Percentiles rank a stretch among this genome's conserved stretches.
These are phyloP conservation scores for Alca torda DNA, from an alignment of 2,797 vertebrate genomes.

Conservation along the genomic window DNA sequence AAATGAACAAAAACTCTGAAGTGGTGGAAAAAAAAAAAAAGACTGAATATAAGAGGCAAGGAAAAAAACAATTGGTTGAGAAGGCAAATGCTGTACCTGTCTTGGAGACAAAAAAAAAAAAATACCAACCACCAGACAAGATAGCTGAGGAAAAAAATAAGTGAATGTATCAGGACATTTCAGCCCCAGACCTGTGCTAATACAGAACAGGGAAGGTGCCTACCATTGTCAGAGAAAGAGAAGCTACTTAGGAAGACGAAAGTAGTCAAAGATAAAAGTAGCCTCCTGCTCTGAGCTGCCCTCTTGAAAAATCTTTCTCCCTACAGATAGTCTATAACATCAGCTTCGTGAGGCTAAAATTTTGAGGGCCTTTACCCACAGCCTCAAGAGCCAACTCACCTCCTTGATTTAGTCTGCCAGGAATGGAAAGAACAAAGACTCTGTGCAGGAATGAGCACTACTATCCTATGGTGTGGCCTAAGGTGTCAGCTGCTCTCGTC, in stretches of 20 bases:
- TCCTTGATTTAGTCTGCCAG: neutral
- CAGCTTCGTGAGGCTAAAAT: neutral
- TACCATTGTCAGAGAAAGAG: neutral
- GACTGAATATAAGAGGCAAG: neutral
- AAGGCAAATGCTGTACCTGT: neutral
- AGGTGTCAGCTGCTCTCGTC: neutral
- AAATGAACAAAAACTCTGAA: neutral
- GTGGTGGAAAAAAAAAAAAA: neutral
- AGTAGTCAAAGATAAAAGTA: neutral
- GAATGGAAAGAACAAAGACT: neutral
- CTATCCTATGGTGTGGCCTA: fast-evolving
- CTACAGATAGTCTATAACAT: neutral
- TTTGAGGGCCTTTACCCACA: neutral
- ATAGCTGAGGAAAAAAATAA: neutral
- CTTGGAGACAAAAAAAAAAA: neutral
- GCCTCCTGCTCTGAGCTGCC: neutral
- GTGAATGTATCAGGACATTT: neutral
- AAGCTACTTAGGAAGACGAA: neutral
- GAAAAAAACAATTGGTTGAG: neutral
- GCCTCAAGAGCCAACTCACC: neutral
- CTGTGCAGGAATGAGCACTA: neutral
- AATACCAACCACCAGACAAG: neutral
- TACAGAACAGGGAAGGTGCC: neutral
- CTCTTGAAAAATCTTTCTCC: neutral
- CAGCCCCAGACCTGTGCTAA: neutral